Evolutionary conservation across 2,113 vertebrate genomes (phyloP).

Genomic region (Mesembrinibis cayennensis): DNA sequence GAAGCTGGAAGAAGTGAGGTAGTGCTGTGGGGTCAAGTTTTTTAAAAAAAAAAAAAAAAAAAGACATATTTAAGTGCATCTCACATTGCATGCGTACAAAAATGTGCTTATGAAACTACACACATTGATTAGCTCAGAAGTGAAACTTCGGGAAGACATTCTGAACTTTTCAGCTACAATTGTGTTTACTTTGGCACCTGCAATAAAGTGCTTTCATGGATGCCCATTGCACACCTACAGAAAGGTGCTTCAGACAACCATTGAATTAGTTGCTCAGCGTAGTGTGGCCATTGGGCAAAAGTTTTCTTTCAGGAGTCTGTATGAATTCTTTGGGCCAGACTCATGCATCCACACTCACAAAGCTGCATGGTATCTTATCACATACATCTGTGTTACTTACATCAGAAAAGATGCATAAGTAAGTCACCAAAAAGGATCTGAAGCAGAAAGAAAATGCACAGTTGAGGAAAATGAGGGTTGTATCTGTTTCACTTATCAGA

Average conservation of each 20-base stretch:
- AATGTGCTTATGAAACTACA: neutral
- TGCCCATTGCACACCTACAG: neutral
- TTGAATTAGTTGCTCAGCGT: neutral
- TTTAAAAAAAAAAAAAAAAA: neutral
- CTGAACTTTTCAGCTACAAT: neutral
- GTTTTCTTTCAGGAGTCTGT: neutral
- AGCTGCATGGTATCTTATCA: neutral
- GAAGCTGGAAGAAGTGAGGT: constrained; percentile 11
- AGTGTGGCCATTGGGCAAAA: fast-evolving
- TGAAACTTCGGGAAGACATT: neutral
- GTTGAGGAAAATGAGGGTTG: neutral
- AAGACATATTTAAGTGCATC: neutral
- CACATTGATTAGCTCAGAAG: neutral
- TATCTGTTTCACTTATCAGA: neutral
- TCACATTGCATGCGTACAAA: neutral
- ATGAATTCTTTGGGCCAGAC: neutral
- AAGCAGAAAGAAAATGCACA: fast-evolving
- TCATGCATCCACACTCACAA: fast-evolving
- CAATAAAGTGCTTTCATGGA: neutral
- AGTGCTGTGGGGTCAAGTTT: neutral
- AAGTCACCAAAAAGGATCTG: neutral
- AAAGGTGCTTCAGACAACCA: neutral
- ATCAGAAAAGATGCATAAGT: neutral
- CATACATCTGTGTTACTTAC: neutral
- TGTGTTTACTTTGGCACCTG: neutral